Evolutionary conservation across 2,797 vertebrate genomes (phyloP).

Genomic region (Gymnothorax javanicus): DNA sequence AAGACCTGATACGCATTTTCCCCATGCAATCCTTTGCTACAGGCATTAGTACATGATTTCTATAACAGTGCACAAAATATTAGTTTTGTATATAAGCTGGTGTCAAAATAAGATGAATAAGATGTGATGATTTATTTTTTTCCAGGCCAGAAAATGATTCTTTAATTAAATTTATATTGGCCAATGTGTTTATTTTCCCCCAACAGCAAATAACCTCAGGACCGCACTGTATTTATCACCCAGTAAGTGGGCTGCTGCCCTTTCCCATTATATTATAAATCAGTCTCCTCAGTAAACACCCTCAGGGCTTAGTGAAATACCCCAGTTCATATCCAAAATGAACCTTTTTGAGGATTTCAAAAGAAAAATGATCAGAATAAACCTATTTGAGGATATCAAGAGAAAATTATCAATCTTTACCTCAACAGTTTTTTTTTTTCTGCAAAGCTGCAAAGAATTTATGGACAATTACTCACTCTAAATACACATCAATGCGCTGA

Average conservation of each 20-base stretch:
- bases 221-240: not conserved
- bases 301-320: not conserved
- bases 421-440: not conserved
- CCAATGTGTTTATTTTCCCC: not conserved
- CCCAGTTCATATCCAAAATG: not conserved
- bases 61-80: not conserved
- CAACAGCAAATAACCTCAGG: constrained; percentile 17
- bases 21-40: not conserved
- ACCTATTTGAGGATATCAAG: not conserved
- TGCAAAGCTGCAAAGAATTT: not conserved
- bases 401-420: not conserved
- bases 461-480: not conserved
- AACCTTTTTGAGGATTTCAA: not conserved
- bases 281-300: constrained; percentile 8
- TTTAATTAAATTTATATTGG: constrained; percentile 6
- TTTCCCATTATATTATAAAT: constrained; percentile 16
- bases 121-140: not conserved
- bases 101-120: not conserved
- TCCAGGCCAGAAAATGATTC: not conserved
- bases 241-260: constrained; percentile 10
- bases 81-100: not conserved
- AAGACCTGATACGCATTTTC: not conserved
- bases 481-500: not conserved
- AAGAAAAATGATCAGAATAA: not conserved
- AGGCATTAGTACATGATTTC: not conserved